Evolutionary conservation across 1,140 invertebrate species (phyloP).

Genomic region (Drosophila orosa): DNA sequence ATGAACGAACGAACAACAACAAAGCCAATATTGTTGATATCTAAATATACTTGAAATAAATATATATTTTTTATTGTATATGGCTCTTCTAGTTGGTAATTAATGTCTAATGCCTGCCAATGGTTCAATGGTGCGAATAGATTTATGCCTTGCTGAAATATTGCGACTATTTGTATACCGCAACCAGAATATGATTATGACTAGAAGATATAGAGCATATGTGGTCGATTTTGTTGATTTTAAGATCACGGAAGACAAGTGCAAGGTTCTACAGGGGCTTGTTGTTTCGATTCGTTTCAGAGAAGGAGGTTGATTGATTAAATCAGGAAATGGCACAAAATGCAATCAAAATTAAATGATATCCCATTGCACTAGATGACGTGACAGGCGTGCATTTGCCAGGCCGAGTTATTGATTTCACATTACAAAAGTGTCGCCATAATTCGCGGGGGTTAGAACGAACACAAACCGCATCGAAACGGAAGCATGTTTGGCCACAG

Average conservation of each 20-base stretch:
- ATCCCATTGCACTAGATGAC: constrained; percentile 49
- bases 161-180: constrained; percentile 53
- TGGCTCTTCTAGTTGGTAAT: constrained; percentile 51
- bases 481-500: constrained; percentile 33
- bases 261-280: constrained; percentile 26
- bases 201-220: constrained; percentile 34
- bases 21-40: constrained; percentile 24
- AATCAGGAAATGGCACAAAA: constrained; percentile 29
- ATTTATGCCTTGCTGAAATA: constrained; percentile 65
- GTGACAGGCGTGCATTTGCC: constrained; percentile 44
- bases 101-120: constrained; percentile 53
- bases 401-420: constrained; percentile 62
- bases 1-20: constrained; percentile 55
- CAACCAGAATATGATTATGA: constrained; percentile 19
- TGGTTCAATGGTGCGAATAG: constrained; percentile 58
- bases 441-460: constrained; percentile 2
- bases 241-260: constrained; percentile 18
- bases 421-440: constrained; percentile 40
- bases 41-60: constrained; percentile 59
- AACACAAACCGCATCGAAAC: constrained; percentile 17
- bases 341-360: constrained; percentile 11
- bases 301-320: constrained; percentile 37
- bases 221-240: constrained; percentile 34
- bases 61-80: constrained; percentile 42
- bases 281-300: constrained; percentile 2